Evolutionary conservation across 2,113 vertebrate genomes (phyloP).

Genomic region (Myxocyprinus asiaticus): DNA sequence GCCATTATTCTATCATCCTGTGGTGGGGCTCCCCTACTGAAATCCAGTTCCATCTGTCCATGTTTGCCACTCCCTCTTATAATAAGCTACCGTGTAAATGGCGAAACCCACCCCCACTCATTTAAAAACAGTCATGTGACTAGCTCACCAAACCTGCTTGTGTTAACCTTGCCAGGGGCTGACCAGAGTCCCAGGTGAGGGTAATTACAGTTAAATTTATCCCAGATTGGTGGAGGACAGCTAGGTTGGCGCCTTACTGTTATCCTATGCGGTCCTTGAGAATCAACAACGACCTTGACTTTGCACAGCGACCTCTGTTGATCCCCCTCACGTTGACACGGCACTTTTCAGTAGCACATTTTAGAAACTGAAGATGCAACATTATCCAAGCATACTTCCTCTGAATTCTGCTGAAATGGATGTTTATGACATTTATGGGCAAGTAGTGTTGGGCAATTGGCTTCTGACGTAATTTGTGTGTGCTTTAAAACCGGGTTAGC

Average conservation of each 20-base stretch:
- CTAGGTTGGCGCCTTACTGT: conserved; percentile 22
- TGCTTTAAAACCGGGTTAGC: too few species aligned
- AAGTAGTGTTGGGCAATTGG: too few species aligned
- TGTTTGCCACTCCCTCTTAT: background rate
- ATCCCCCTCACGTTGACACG: too few species aligned
- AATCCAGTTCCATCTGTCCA: conserved; percentile 38
- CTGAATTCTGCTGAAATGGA: conserved; percentile 42
- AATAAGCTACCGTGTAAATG: conserved; percentile 5
- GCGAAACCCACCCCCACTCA: conserved; percentile 1
- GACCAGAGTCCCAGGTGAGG: conserved; percentile 21
- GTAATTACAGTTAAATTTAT: conserved; percentile 43
- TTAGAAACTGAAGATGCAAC: conserved; percentile 39
- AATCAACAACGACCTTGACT: conserved; percentile 42
- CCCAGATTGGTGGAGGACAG: background rate
- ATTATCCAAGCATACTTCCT: conserved; percentile 27
- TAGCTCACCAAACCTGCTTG: conserved; percentile 23
- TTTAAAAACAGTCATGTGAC: conserved; percentile 25
- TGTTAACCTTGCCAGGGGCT: conserved; percentile 49
- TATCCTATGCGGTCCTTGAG: conserved; percentile 38
- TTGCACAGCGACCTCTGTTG: background rate
- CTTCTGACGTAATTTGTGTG: too few species aligned
- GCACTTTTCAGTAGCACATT: conserved; percentile 28
- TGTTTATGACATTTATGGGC: conserved; percentile 22
- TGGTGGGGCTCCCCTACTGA: conserved; percentile 21
- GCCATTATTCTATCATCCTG: conserved; percentile 1